Evolutionary conservation across 2,888 invertebrate genomes (phyloP), one percentile per base, ranked within the genome.

Genomic region (Hololepta plana): DNA sequence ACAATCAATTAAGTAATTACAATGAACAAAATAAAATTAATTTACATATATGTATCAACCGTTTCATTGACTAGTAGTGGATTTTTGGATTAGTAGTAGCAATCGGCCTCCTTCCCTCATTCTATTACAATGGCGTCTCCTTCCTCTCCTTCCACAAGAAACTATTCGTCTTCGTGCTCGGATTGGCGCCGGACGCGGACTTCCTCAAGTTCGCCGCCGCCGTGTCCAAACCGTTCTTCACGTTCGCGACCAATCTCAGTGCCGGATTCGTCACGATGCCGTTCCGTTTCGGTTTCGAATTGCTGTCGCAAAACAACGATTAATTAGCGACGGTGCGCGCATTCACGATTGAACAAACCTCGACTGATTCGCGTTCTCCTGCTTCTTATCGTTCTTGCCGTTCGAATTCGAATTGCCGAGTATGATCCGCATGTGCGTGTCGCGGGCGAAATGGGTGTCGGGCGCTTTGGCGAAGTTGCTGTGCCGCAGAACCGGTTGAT

Each of bases 371-470:
- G 29, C 31, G 31, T 49, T 50, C 31, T 49, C 48, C 21, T 51
- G 49, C 17, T 29, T 25, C 26, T 49, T 27, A 10, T 23, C 15
- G 15, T 12, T 27, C 8, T 7, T 25, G 11, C 23, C 25, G 12
- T 23, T 24, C 29, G 38, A 42, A 27, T 45, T 39, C 9, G 49
- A 44, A 32, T 52, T 53, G 9, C 54, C 54, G 35, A 87, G 55
- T 39, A 87, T 87, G 37, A 87, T 87, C 35, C 84, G 62, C 85
- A 87, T 87, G 44, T 87, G 87, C 1, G 85, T 84, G 48, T 87
- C 85, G n/a, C 85, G 60, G 27, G 79, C 79, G 58, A 82, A 84
- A 48, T 84, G 84, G 16, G 75, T 76, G 51, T 84, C 82, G 0
- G 79, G 64, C 1, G 46, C 65, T 42, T 45, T 52, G 10, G 26